Evolutionary conservation across 2,113 vertebrate genomes (phyloP), one percentile per base, ranked within the genome.

Genomic region (Pogona vitticeps): DNA sequence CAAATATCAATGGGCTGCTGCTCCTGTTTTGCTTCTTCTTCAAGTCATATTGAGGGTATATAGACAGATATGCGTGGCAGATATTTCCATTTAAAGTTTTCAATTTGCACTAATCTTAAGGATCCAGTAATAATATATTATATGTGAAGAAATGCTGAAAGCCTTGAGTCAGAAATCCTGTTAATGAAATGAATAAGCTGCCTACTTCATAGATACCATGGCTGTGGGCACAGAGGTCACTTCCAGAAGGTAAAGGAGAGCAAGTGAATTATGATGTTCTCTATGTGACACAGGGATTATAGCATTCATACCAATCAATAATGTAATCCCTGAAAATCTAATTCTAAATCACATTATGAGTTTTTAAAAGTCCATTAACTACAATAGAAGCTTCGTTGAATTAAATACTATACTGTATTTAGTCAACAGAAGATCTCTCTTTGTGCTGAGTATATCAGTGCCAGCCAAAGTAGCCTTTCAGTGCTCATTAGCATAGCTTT

Each of bases 401-500:
- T 73, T 59, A 76, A 52, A 67, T 42, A 8, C 46, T 12, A 73
- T 31, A 8, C 46, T 12, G 72, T 31, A 46, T 28, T 70, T 76
- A 63, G 38, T 18, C 1, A 7, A 33, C 33, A 40, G 33, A 75
- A 52, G 36, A n/a, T 36, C 7, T 28, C 18, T 38, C 42, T 86
- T 86, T 81, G 33, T 76, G 13, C 31, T 63, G 85, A 40, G 63
- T 1, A 83, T 21, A 0, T 0, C 42, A 33, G 33, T 59, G 52
- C 67, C 26, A 71, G 26, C 70, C 14, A n/a, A 1, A 1, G 6
- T 1, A 0, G 7, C 7, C 6, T 40, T 40, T 0, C 31, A 0
- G 0, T 71, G 38, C 0, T 36, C 80, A 82, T 61, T 52, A 58
- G 0, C 3, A 56, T 0, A n/a, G 0, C 63, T 0, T 10, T 80